Evolutionary conservation across 2,113 vertebrate species (phyloP), one percentile per base, ranked within the genome.

Genomic region (Eptesicus fuscus): DNA sequence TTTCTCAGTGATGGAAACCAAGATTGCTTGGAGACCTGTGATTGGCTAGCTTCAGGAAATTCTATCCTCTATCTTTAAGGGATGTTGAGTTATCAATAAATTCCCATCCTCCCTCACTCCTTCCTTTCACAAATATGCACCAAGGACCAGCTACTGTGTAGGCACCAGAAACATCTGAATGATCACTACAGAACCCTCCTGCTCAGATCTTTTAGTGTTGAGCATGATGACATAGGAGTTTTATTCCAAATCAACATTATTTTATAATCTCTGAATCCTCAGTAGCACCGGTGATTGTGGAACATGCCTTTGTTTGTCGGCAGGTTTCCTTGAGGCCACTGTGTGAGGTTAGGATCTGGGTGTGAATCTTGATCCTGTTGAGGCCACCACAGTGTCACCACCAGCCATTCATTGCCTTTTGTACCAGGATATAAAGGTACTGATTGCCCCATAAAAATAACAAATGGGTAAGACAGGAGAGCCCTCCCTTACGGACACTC

Each of bases 101-200:
- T 23, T 42, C 5, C 44, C 20, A 9, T 0, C 3, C 8, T 44
- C 10, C 6, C 6, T 37, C 9, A 2, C 20, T 22, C 35, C n/a
- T 20, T 17, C 59, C 42, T 16, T 56, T 14, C 13, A 20, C 74
- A 71, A 49, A 23, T 69, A 13, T 25, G 4, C 23, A 9, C 28
- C 25, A 32, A 40, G 37, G 61, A 23, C 17, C 37, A 77, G 32
- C 53, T 49, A 25, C 9, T n/a, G 0, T n/a, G 9, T 4, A 14
- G n/a, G n/a, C 9, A 53, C 10, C 9, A 67, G 49, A 67, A 67
- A 82, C 0, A 49, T 74, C 10, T 44, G 10, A 59, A 32, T 67
- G 17, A 30, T 37, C 16, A 53, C 22, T 35, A 9, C 10, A 56
- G n/a, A 9, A 8, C 25, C 22, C 40, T 63, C 47, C 11, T 86